Base-by-base conservation (phyloP, 2,113 vertebrate species). In the Columba livia region DNA sequence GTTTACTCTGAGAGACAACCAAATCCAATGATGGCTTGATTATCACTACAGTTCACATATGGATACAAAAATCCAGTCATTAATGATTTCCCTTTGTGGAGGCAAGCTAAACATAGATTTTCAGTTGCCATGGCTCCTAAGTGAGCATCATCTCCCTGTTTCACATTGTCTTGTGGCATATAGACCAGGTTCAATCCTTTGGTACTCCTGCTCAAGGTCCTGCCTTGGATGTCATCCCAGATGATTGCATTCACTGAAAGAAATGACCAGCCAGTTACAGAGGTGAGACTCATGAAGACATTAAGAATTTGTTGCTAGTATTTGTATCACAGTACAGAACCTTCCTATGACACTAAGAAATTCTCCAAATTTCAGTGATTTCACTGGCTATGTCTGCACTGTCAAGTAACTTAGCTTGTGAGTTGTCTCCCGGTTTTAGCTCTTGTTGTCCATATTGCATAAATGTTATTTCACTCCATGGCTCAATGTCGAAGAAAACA, bases 331-430 rank as follows among this genome's bases (percentile, higher is more conserved):
- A 29, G 24, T 74, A 58, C 23, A 71, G 69, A 87, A 70, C 10
- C 13, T 87, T 87, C 23, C 29, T 51, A 10, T 28, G 23, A 67
- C 32, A 42, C 11, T 28, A 74, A 36, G 15, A 5, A 79, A 8
- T 38, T 71, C 6, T 64, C 19, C 44, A 42, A 57, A 85, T 87
- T 71, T 74, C 38, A 60, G 15, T 67, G 8, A 65, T 89, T 91
- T 65, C 40, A 56, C 48, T 44, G 42, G 2, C 23, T 78, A 6
- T 12, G 3, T 60, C 72, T 78, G 6, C 0, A 0, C 36, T 67
- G 17, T 38, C n/a, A 85, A 54, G 31, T 64, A 74, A 74, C 23
- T 51, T 34, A 64, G 7, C 5, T 88, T 61, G 32, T 28, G 44
- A 64, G 11, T 36, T 72, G 5, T 50, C 38, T 72, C 31, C 6